These are phyloP conservation scores for Tribolium castaneum DNA, from an alignment of 1,140 invertebrate species.

Conservation along the genomic window DNA sequence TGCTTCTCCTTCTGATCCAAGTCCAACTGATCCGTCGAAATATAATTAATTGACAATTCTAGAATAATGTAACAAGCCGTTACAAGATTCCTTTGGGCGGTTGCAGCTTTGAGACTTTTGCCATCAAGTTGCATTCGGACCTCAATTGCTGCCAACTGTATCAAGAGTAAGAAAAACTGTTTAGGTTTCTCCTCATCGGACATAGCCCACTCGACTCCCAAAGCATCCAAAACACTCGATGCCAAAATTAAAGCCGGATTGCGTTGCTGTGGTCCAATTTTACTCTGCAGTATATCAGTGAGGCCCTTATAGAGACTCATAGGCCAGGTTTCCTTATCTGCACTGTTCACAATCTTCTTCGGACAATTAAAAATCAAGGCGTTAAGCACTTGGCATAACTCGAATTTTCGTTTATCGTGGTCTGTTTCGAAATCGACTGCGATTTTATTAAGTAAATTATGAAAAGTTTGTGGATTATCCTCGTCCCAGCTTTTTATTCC, in stretches of 20 bases:
- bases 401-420: constrained; percentile 88
- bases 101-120: constrained; percentile 81
- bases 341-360: constrained; percentile 70
- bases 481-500: constrained; percentile 79
- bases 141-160: constrained; percentile 91
- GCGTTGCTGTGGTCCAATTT: constrained; percentile 87
- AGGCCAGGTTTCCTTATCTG: constrained; percentile 80
- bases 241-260: constrained; percentile 88
- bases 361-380: constrained; percentile 80
- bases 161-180: constrained; percentile 84
- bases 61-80: constrained; percentile 86
- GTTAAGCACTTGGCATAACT: constrained; percentile 81
- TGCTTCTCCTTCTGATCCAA: constrained; percentile 91
- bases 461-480: constrained; percentile 78
- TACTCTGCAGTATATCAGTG: constrained; percentile 84
- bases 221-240: constrained; percentile 79
- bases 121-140: constrained; percentile 93
- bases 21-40: constrained; percentile 83
- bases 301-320: constrained; percentile 81
- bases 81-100: constrained; percentile 79
- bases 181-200: constrained; percentile 82
- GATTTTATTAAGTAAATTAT: constrained; percentile 85
- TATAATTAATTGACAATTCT: constrained; percentile 83
- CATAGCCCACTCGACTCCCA: constrained; percentile 88
- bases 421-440: constrained; percentile 88